A percentile compares a stretch with the other conserved stretches of the same genome.
Conservation (phyloP, 2,888 invertebrate species). For the Cantharis rustica region DNA sequence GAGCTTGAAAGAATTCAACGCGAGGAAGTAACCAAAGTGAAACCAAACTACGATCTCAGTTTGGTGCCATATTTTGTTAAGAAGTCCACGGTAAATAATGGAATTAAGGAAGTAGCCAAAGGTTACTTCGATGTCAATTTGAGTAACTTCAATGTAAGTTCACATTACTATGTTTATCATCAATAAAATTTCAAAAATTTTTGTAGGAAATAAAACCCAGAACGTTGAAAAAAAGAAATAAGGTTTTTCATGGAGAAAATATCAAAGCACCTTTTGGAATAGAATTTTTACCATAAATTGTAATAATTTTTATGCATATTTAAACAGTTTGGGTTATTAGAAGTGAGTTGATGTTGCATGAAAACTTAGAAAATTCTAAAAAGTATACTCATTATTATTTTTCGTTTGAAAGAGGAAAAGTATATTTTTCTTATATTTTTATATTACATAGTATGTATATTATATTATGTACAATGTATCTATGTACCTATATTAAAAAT, state of each 20-base stretch:
- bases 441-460: too few relatives aligned
- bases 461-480: too few relatives aligned
- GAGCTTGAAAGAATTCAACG: slow-evolving; percentile 58
- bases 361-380: background rate
- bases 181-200: background rate
- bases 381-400: too few relatives aligned
- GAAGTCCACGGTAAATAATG: slow-evolving; percentile 41
- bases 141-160: slow-evolving; percentile 5
- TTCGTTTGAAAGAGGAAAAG: too few relatives aligned
- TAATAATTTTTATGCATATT: background rate
- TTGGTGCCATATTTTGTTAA: slow-evolving; percentile 50
- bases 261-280: slow-evolving; percentile 44
- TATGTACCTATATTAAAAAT: too few relatives aligned
- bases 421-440: too few relatives aligned
- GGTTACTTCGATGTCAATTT: slow-evolving; percentile 13
- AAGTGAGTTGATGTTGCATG: too few relatives aligned
- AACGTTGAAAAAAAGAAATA: background rate
- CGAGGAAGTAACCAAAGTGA: slow-evolving; percentile 47
- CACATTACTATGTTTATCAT: background rate
- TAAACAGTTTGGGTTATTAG: too few relatives aligned
- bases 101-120: slow-evolving; percentile 40
- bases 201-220: slow-evolving; percentile 37
- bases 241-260: slow-evolving; percentile 15
- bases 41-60: slow-evolving; percentile 50
- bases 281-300: slow-evolving; percentile 37